Conservation (phyloP, 2,797 vertebrate genomes). For the Caiman crocodilus region DNA sequence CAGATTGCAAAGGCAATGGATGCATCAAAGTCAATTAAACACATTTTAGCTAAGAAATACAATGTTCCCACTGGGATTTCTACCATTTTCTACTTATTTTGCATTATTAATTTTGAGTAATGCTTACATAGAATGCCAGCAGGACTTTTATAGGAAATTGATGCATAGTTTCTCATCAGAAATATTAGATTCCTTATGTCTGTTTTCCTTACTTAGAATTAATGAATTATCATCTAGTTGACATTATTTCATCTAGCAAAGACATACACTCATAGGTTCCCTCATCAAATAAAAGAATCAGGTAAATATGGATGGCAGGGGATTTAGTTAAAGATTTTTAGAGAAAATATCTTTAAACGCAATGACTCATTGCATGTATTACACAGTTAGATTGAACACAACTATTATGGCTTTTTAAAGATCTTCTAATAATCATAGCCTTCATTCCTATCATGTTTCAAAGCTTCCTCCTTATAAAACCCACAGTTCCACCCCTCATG, state of each 20-base stretch:
- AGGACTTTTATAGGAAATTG: constrained; percentile 64
- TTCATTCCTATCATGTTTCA: neutral
- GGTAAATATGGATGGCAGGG: neutral
- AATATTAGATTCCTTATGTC: constrained; percentile 43
- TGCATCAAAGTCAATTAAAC: constrained; percentile 33
- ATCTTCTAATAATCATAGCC: neutral
- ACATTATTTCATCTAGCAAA: constrained; percentile 43
- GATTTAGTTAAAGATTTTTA: constrained; percentile 26
- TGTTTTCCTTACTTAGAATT: constrained; percentile 58
- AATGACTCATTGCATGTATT: constrained; percentile 1
- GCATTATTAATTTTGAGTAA: constrained; percentile 57
- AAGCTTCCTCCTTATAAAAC: neutral
- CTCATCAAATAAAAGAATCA: constrained; percentile 46
- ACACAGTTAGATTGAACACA: neutral
- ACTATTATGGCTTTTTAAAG: neutral
- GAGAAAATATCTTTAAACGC: constrained; percentile 30
- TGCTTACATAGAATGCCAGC: constrained; percentile 44
- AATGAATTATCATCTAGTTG: constrained; percentile 71
- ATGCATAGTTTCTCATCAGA: constrained; percentile 28
- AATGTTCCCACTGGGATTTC: neutral
- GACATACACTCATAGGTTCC: constrained; percentile 44
- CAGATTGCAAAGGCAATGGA: constrained; percentile 18
- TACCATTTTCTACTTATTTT: constrained; percentile 55
- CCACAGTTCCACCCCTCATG: neutral
- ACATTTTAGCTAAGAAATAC: neutral